Evolutionary conservation across 30 jellyfish, hydroid and myxozoan species (phyloP).

Genomic region (Euphysa ruthae): DNA sequence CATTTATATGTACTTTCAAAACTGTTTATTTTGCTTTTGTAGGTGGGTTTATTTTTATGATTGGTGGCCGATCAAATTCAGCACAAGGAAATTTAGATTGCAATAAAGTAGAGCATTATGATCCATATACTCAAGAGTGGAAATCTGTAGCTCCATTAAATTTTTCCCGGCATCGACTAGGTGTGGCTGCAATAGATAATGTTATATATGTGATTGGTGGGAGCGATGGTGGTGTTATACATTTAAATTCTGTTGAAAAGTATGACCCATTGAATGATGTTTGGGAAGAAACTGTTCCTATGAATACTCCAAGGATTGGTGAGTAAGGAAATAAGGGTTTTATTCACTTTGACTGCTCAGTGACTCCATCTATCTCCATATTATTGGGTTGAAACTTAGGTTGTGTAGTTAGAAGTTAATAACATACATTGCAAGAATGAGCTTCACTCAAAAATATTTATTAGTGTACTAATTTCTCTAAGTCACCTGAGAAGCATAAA

Average conservation of each 20-base stretch:
- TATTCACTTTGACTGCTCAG: not conserved
- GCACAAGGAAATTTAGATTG: slow-evolving; percentile 59
- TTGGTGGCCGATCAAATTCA: slow-evolving; percentile 95
- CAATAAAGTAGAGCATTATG: slow-evolving; percentile 79
- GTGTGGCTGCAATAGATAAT: slow-evolving; percentile 78
- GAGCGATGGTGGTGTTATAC: slow-evolving; percentile 92
- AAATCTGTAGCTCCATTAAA: slow-evolving; percentile 62
- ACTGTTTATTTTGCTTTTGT: too few species aligned
- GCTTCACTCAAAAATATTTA: too few species aligned
- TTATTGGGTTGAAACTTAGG: too few species aligned
- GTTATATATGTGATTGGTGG: slow-evolving; percentile 93
- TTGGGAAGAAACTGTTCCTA: slow-evolving; percentile 67
- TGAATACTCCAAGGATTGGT: slow-evolving; percentile 91
- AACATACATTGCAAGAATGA: too few species aligned
- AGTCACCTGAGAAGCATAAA: too few species aligned
- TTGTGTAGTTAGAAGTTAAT: too few species aligned
- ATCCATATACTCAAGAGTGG: slow-evolving; percentile 93
- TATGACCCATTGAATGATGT: slow-evolving; percentile 59
- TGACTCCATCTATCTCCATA: too few species aligned
- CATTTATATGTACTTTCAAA: too few species aligned
- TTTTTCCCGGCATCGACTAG: slow-evolving; percentile 89
- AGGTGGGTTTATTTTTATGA: slow-evolving; percentile 88
- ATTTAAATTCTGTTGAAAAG: slow-evolving; percentile 72
- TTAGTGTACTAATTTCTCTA: too few species aligned
- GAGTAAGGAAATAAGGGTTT: not conserved